These are phyloP conservation scores for Dryobotodes eremita DNA, from an alignment of 2,888 invertebrate genomes.

Conservation along the genomic window DNA sequence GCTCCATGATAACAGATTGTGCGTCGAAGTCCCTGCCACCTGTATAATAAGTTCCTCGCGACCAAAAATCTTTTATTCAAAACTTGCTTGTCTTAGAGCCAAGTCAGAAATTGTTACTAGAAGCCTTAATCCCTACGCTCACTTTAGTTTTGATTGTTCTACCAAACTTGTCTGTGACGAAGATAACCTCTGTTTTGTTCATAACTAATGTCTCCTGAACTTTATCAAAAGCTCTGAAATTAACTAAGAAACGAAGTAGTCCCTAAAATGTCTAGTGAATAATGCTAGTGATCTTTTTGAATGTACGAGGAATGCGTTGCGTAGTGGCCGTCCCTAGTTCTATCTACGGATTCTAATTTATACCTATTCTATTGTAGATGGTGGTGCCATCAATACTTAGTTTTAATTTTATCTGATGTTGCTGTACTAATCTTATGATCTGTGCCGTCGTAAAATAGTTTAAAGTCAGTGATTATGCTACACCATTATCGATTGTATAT, in stretches of 20 bases:
- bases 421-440: constrained; percentile 45
- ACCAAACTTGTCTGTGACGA: constrained; percentile 22
- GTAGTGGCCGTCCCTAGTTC: constrained; percentile 41
- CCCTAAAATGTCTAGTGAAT: constrained; percentile 5
- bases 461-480: constrained; percentile 41
- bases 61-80: constrained; percentile 15
- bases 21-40: no score
- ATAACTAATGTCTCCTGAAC: constrained; percentile 7
- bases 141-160: constrained; percentile 39
- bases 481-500: constrained; percentile 34
- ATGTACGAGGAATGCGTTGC: constrained; percentile 52
- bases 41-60: background rate
- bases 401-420: constrained; percentile 51
- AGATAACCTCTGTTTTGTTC: constrained; percentile 19
- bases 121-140: constrained; percentile 13
- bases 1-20: no score
- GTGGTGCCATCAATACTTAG: constrained; percentile 66
- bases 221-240: constrained; percentile 19
- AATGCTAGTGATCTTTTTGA: constrained; percentile 10
- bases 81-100: constrained; percentile 5
- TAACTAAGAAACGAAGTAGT: background rate
- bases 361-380: constrained; percentile 55
- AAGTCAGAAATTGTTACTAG: constrained; percentile 22
- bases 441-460: constrained; percentile 46
- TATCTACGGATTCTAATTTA: constrained; percentile 43